Base-by-base conservation (phyloP, 2,888 invertebrate species). In the Anarsia innoxiella region DNA sequence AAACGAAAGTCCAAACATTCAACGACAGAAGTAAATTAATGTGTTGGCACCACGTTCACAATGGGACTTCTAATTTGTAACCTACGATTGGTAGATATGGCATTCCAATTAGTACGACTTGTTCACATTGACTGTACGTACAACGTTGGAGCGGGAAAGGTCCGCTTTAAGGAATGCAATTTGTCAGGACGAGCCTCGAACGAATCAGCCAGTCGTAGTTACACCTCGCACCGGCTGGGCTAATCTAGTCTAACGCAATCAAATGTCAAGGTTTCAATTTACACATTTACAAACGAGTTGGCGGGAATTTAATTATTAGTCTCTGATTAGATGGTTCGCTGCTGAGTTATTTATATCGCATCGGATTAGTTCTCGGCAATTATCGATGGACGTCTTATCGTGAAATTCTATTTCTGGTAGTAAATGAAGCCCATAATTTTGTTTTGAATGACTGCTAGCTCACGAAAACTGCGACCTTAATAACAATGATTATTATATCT, bases 151-250 rank as follows among this genome's bases (percentile, higher is more conserved):
- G n/a, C n/a, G n/a, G n/a, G n/a, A n/a, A n/a, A n/a, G 25, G 14
- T 37, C 37, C 48, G n/a, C 45, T 50, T 51, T 52, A 51, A 48
- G 47, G 16, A 34, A 39, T 26, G 36, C 44, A 49, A 52, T 53
- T 54, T 56, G 48, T 51, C n/a, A 19, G 19, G 8, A 3, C 19
- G 19, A 19, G 19, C 25, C 25, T 3, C 25, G 2, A 25, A n/a
- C 25, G 19, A 19, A 5, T 3, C 8, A 19, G n/a, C n/a, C n/a
- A n/a, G n/a, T n/a, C n/a, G n/a, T n/a, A n/a, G 19, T 19, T 19
- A 19, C 3, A 3, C 6, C 4, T 6, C 19, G 19, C 3, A 6
- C 6, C 19, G 19, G 6, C 25, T 25, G 25, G 25, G n/a, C 25
- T 25, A 25, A 25, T 25, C 25, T 25, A 25, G 8, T 5, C 25